Evolutionary conservation across 2,797 vertebrate genomes (phyloP).

Genomic region (Apodemus agrarius): DNA sequence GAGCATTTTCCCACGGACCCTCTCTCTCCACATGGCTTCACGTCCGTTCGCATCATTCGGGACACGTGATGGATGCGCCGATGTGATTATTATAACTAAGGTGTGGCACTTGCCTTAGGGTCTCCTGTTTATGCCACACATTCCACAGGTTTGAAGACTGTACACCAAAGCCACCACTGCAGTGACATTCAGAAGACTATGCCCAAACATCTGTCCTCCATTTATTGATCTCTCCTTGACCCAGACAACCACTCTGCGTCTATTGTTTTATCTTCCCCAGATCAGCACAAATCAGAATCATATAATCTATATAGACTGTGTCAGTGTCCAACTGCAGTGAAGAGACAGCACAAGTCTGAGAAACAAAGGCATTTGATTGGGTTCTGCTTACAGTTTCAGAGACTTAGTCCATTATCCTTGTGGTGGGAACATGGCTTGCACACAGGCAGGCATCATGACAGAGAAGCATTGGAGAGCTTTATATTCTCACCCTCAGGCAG

Average conservation of each 20-base stretch:
- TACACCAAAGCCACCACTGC: background rate
- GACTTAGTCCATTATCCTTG: background rate
- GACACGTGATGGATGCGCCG: background rate
- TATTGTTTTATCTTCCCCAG: background rate
- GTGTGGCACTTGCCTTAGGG: background rate
- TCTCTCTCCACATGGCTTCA: background rate
- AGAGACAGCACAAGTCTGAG: background rate
- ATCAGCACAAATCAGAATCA: background rate
- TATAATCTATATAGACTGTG: background rate
- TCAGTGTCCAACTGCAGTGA: background rate
- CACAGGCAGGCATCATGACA: background rate
- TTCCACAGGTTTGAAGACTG: background rate
- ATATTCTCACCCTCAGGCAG: background rate
- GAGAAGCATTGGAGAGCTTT: background rate
- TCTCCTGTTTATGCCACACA: background rate
- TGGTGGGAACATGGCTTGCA: background rate
- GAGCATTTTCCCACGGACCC: background rate
- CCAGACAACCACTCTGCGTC: background rate
- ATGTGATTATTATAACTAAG: background rate
- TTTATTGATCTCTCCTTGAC: background rate
- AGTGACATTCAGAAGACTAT: too few relatives aligned
- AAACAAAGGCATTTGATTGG: background rate
- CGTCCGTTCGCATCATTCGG: background rate
- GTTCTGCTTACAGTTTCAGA: background rate
- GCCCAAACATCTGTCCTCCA: background rate